Evolutionary conservation across 2,113 vertebrate species (phyloP), one percentile per base, ranked within the genome.

Genomic region (Cochlearius cochlearius): DNA sequence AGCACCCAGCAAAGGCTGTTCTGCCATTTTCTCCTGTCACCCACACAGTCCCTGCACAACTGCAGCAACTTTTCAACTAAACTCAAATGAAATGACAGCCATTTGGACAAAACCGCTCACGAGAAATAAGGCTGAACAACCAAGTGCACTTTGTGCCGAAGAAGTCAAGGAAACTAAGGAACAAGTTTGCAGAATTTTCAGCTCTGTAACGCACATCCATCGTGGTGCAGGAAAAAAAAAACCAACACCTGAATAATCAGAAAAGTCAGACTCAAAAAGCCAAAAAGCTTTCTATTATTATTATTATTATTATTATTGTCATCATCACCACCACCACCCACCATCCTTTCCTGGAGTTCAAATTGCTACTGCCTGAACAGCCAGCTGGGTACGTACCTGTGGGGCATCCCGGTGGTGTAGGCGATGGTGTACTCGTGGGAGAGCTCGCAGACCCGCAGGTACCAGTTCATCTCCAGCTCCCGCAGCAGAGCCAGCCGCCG

Each of bases 391-490:
- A 66, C 95, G 1, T 98, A 99, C 99, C 99, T 99, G 98, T 99
- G 99, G 8, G 98, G 98, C 99, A 99, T 99, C 36, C 99, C 98
- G 3, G 99, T 99, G 96, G 97, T 97, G 93, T 97, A 96, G 73
- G 99, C 98, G 2, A 99, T 98, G 41, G 98, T 98, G 90, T 98
- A 98, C 86, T 99, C 99, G 58, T 97, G 98, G 64, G 98, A 98
- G 68, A 99, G 96, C 63, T 98, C 99, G 16, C 98, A 99, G 84
- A 98, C 97, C 80, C 98, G 98, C 66, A 99, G 97, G 97, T 99
- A 99, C 98, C 99, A 99, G 97, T 91, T 99, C 98, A 98, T 99
- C 98, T 99, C 99, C 96, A 99, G 98, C 91, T 99, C 99, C 21
- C 98, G 98, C 77, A 99, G 98, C 58, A 99, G 95, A 4, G 98